Evolutionary conservation across 2,797 vertebrate species (phyloP), one percentile per base, ranked within the genome.

Genomic region (Pipistrellus kuhlii): DNA sequence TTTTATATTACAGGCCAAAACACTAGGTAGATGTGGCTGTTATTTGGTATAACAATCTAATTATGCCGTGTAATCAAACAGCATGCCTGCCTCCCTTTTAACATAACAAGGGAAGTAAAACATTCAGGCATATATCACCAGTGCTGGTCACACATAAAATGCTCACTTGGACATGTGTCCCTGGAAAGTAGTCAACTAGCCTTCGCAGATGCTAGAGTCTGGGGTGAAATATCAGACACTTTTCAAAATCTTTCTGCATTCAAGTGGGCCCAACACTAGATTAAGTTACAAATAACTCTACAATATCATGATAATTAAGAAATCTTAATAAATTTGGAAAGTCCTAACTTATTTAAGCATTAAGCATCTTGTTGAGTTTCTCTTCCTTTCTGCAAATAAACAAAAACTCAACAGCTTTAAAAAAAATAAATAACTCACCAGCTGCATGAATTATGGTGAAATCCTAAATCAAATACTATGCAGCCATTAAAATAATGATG

Each of bases 41-140:
- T 90, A 85, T 64, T 80, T 77, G 78, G 46, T 81, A 66, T 83
- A 87, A 90, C 57, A 89, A 59, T 85, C 88, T 86, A 80, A 85
- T 90, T 81, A 85, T 30, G 44, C 84, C 11, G 2, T 59, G 55
- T 94, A 92, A 78, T 46, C 81, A 81, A 88, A 86, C 76, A 87
- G 75, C 51, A 46, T 68, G 18, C 68, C 57, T 41, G 25, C 86
- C 85, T 96, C 84, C 80, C 88, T 88, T 88, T 38, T 90, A 85
- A 87, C 13, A 23, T 68, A 69, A 89, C 38, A 85, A 69, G 30
- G 84, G 30, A 90, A 81, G 55, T 32, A 91, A 90, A 94, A 89
- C 15, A 41, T 84, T 14, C 55, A 95, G 75, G 68, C 9, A 2
- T 46, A 15, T 12, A 53, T 80, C 78, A 69, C 51, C 10, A 20